Evolutionary conservation across 1,140 invertebrate species (phyloP).

Genomic region (Cotesia glomerata): DNA sequence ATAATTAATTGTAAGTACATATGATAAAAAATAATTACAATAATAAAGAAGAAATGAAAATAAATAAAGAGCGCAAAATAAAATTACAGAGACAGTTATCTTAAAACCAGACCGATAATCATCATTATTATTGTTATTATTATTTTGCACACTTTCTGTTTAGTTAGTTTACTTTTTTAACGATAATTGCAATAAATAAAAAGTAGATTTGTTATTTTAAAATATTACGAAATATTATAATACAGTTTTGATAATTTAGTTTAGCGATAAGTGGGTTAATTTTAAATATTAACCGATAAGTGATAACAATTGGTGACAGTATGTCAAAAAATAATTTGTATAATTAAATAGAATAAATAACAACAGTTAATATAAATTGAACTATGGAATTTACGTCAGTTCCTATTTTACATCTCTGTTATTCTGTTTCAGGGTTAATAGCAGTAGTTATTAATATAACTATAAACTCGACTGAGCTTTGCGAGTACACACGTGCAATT

Average conservation of each 20-base stretch:
- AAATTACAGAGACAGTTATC: too few species aligned
- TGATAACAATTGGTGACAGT: neutral
- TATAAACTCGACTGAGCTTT: neutral
- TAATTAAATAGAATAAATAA: neutral
- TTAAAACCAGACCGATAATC: too few species aligned
- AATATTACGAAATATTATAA: too few species aligned
- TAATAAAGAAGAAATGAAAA: slow-evolving; percentile 7
- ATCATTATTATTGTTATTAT: too few species aligned
- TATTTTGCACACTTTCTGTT: too few species aligned
- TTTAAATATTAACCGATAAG: too few species aligned
- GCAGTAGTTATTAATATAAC: neutral
- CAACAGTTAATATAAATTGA: neutral
- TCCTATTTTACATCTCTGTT: neutral
- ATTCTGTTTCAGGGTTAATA: slow-evolving; percentile 6
- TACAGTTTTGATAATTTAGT: too few species aligned
- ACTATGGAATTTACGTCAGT: slow-evolving; percentile 12
- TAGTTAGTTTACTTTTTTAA: too few species aligned
- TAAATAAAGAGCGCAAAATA: neutral
- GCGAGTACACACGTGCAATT: neutral
- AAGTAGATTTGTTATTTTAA: too few species aligned
- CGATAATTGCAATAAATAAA: too few species aligned
- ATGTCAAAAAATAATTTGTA: neutral
- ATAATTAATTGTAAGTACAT: too few species aligned
- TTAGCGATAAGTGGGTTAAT: too few species aligned
- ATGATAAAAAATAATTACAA: slow-evolving; percentile 17